Conservation (phyloP, 2,888 invertebrate species). For the Hybos culiciformis region DNA sequence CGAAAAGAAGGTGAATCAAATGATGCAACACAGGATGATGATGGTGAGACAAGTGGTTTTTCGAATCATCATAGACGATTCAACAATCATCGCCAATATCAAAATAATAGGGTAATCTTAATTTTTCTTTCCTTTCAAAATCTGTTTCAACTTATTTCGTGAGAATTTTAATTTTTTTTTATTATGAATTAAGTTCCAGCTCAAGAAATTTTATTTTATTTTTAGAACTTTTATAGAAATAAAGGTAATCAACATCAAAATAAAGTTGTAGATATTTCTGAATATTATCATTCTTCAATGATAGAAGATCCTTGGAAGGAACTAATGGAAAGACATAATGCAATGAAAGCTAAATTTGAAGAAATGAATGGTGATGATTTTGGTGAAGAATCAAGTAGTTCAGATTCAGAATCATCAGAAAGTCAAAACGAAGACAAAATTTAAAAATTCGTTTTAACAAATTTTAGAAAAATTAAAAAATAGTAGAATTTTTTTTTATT, state of each 20-base stretch:
- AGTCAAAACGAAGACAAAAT: too few relatives aligned
- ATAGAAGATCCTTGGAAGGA: slow-evolving; percentile 31
- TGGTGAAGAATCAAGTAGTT: background rate
- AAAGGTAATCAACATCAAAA: background rate
- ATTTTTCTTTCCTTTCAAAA: too few relatives aligned
- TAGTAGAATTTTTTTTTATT: too few relatives aligned
- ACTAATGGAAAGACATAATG: slow-evolving; percentile 23
- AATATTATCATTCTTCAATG: slow-evolving; percentile 29
- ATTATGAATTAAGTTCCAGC: background rate
- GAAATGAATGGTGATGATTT: too few relatives aligned
- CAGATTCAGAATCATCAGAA: background rate
- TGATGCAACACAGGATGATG: slow-evolving; percentile 11
- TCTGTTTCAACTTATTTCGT: background rate
- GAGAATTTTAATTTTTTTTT: background rate
- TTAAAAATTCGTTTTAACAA: too few relatives aligned
- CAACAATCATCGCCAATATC: background rate
- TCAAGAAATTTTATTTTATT: background rate
- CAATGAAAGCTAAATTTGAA: too few relatives aligned
- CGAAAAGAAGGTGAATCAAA: slow-evolving; percentile 3
- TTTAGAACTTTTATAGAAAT: background rate
- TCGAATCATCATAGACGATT: background rate
- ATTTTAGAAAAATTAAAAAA: too few relatives aligned
- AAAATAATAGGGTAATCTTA: background rate
- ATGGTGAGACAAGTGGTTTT: slow-evolving; percentile 8
- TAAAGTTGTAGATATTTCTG: background rate